Conservation (phyloP, 2,888 invertebrate species). For the Ophraella communa region DNA sequence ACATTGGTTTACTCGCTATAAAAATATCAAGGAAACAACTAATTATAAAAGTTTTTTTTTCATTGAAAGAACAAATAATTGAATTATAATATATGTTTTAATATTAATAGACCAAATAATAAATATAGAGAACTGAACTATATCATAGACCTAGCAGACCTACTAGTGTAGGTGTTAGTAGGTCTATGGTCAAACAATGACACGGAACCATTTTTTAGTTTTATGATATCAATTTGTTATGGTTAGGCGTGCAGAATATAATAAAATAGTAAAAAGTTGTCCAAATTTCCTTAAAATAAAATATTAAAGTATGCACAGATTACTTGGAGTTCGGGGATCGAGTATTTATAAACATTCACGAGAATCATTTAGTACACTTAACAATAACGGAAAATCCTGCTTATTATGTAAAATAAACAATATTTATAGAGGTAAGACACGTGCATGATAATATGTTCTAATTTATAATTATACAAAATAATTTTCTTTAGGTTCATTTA, state of each 20-base stretch:
- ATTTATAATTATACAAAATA: neutral
- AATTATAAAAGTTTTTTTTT: no score
- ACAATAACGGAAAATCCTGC: conserved; percentile 43
- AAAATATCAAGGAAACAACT: no score
- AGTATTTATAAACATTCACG: conserved; percentile 44
- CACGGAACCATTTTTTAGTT: no score
- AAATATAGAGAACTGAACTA: no score
- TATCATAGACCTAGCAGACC: no score
- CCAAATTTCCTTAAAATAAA: no score
- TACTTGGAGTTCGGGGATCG: conserved; percentile 48
- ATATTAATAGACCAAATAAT: no score
- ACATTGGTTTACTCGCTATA: no score
- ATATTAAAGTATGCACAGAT: conserved; percentile 43
- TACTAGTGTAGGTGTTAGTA: no score
- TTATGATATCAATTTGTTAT: conserved; percentile 1
- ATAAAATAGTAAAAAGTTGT: neutral
- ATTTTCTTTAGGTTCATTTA: conserved; percentile 37
- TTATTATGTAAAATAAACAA: conserved; percentile 52
- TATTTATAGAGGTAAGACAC: conserved; percentile 43
- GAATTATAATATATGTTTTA: no score
- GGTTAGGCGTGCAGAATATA: conserved; percentile 10
- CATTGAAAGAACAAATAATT: no score
- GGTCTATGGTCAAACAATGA: no score
- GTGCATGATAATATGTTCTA: neutral
- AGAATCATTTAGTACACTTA: conserved; percentile 46